Conservation (phyloP, 2,888 invertebrate species). For the Esperia sulphurella region DNA sequence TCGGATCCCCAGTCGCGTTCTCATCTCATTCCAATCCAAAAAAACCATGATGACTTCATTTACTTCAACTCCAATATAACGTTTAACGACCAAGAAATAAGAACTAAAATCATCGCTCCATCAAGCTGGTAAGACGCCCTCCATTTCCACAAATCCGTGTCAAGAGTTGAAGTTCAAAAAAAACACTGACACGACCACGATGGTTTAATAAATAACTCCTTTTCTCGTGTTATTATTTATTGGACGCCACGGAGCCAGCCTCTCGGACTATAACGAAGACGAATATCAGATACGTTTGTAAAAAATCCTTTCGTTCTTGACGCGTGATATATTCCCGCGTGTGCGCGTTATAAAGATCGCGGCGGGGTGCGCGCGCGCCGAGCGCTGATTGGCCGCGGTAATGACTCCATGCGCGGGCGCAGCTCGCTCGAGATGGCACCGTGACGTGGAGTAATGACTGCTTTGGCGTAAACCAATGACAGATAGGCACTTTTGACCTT, state of each 20-base stretch:
- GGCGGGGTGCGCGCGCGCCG: conserved; percentile 67
- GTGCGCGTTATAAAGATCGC: conserved; percentile 67
- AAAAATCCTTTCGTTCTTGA: conserved; percentile 62
- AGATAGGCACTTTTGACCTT: conserved; percentile 70
- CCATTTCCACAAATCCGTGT: conserved; percentile 71
- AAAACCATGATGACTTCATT: conserved; percentile 32
- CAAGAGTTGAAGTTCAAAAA: conserved; percentile 53
- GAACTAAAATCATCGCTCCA: conserved; percentile 27
- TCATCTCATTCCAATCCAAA: conserved; percentile 14
- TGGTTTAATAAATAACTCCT: conserved; percentile 60
- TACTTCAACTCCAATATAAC: conserved; percentile 29
- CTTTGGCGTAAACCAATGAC: conserved; percentile 66
- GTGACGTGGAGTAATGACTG: conserved; percentile 66
- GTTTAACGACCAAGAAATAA: conserved; percentile 30
- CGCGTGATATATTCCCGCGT: conserved; percentile 71
- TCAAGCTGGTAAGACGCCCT: conserved; percentile 39
- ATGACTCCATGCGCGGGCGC: conserved; percentile 57
- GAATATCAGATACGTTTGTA: conserved; percentile 74
- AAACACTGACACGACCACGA: conserved; percentile 45
- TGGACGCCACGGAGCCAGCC: conserved; percentile 45
- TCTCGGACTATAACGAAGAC: conserved; percentile 68
- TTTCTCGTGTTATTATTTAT: conserved; percentile 68
- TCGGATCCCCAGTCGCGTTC: conserved; percentile 11
- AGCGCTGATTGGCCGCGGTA: conserved; percentile 63
- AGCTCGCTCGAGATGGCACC: conserved; percentile 39